phyloP scores from a whole-genome alignment of 2,888 invertebrate species.

The Anagyrus pseudococci region DNA sequence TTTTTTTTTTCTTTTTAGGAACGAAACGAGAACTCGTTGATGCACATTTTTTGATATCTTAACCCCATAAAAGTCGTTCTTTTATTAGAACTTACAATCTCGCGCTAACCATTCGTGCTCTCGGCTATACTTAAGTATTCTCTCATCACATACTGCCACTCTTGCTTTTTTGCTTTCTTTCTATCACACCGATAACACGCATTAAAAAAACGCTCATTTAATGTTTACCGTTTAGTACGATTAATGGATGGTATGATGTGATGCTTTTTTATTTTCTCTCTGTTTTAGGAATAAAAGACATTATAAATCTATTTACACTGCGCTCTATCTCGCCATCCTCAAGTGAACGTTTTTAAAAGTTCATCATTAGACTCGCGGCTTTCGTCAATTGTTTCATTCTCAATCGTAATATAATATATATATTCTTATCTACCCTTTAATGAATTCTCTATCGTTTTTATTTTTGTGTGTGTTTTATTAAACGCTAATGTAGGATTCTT shows the following conservation, averaged over 20 bases:
- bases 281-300: constrained; percentile 41
- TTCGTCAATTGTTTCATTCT: constrained; percentile 18
- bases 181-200: constrained; percentile 16
- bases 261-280: constrained; percentile 11
- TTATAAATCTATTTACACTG: constrained; percentile 38
- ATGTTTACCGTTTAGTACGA: constrained; percentile 35
- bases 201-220: constrained; percentile 37
- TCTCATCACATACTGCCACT: constrained; percentile 17
- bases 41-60: constrained; percentile 19
- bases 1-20: constrained; percentile 32
- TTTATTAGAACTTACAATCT: constrained; percentile 22
- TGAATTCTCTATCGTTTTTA: constrained; percentile 18
- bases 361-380: constrained; percentile 25
- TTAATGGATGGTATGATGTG: constrained; percentile 41
- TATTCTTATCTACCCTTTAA: constrained; percentile 16
- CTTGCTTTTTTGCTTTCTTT: constrained; percentile 4
- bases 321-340: constrained; percentile 4
- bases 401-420: constrained; percentile 26
- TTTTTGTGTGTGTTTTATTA: constrained; percentile 21
- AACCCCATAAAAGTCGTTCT: constrained; percentile 36
- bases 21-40: constrained; percentile 36
- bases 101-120: too few relatives aligned
- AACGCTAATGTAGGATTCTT: constrained; percentile 33
- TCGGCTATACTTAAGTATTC: too few relatives aligned
- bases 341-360: constrained; percentile 25